phyloP scores from a whole-genome alignment of 1,140 invertebrate genomes.

The Zaprionus nigranus region DNA sequence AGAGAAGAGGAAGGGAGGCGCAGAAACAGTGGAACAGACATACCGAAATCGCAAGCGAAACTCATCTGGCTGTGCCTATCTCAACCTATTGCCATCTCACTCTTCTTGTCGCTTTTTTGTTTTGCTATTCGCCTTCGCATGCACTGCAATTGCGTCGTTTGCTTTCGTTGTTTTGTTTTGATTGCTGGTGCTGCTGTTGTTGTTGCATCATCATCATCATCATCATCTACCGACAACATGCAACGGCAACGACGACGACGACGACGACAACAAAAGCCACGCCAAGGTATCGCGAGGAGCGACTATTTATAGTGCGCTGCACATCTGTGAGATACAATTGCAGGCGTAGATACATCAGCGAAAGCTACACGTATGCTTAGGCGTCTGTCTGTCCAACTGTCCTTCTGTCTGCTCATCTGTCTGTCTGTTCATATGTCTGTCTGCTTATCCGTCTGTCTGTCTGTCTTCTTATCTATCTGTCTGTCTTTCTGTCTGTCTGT shows the following conservation, averaged over 20 bases:
- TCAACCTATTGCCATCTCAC: conserved; percentile 15
- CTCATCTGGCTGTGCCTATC: conserved; percentile 1
- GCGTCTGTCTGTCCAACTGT: neutral
- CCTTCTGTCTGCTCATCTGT: neutral
- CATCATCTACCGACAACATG: conserved; percentile 50
- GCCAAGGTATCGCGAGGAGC: conserved; percentile 30
- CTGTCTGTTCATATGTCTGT: neutral
- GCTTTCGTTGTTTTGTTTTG: conserved; percentile 38
- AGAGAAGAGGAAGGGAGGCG: conserved; percentile 14
- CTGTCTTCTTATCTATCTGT: neutral
- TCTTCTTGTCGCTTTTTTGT: conserved; percentile 49
- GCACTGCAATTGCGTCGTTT: conserved; percentile 59
- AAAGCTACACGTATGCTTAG: neutral
- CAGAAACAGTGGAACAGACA: neutral
- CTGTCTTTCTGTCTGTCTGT: neutral
- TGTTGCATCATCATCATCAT: conserved; percentile 69
- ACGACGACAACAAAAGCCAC: conserved; percentile 35
- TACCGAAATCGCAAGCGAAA: neutral
- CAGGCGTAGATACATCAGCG: conserved; percentile 3
- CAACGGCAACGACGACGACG: conserved; percentile 47
- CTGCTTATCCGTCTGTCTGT: neutral
- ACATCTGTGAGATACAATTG: conserved; percentile 44
- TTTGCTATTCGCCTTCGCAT: conserved; percentile 70
- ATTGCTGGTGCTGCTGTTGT: conserved; percentile 43
- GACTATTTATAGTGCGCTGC: conserved; percentile 67